Base-by-base conservation (phyloP, 2,888 invertebrate genomes). In the Epinotia bilunana region DNA sequence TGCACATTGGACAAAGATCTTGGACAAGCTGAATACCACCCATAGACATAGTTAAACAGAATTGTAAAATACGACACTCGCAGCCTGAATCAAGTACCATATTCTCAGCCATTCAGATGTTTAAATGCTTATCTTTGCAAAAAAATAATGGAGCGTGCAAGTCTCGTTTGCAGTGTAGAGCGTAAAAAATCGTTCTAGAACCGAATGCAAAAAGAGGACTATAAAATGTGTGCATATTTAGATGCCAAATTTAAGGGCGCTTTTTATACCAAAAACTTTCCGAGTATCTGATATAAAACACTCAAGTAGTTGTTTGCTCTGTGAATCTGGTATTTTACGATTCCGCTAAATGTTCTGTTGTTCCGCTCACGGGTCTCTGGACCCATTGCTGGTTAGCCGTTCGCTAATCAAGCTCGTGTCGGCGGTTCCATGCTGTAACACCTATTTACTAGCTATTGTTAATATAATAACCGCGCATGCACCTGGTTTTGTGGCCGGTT, bases 401-500 rank as follows among this genome's bases (percentile, higher is more conserved):
- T 53, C 7, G 16, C 53, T 53, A 53, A 53, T 13, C n/a, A 53
- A 16, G 49, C 33, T 23, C 13, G 28, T 33, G 33, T 39, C 28
- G 23, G 20, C 73, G 61, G 43, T 62, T 68, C 60, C 39, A 55
- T 73, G 63, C 43, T 49, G 20, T 33, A 69, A 57, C 55, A 55
- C 46, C 46, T 49, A 62, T 58, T 62, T 64, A 74, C 58, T 33
- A 49, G 57, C 61, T 72, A 64, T 49, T 62, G 57, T 72, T 46
- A 57, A 49, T 58, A 67, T 46, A 57, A 49, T 49, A 67, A 43
- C 55, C 23, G 68, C 23, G 57, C 18, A 46, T 46, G 55, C 62
- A 74, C 69, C 62, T 74, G 62, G 62, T 57, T 60, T 65, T 55
- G 53, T 18, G 23, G 61, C 58, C 60, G 18, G 60, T 67, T 72